These are phyloP conservation scores for Delphinapterus leucas DNA, from an alignment of 2,113 vertebrate genomes.

Conservation along the genomic window DNA sequence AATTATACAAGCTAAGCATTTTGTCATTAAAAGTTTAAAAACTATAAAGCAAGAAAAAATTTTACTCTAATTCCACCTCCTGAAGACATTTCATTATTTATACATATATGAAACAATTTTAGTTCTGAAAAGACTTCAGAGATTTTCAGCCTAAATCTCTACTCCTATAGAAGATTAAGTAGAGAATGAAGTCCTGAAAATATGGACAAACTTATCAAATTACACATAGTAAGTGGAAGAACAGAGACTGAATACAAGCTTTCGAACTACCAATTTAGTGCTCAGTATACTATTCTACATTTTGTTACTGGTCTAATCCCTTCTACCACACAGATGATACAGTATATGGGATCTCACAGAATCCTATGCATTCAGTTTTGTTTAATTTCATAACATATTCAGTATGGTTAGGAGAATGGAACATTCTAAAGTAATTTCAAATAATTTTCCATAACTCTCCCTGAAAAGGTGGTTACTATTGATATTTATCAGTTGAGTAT, in stretches of 20 bases:
- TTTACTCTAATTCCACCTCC: neutral
- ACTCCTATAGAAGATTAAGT: neutral
- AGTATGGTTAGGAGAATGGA: neutral
- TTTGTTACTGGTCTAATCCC: neutral
- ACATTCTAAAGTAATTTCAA: neutral
- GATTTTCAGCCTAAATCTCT: neutral
- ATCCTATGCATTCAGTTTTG: neutral
- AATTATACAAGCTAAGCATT: neutral
- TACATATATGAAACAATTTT: neutral
- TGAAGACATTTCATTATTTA: neutral
- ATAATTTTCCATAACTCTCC: neutral
- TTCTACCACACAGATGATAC: neutral
- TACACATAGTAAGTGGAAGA: neutral
- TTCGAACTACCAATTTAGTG: neutral
- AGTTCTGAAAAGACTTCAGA: neutral
- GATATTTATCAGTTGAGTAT: neutral
- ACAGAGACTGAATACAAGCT: neutral
- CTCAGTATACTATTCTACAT: neutral
- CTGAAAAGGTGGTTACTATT: neutral
- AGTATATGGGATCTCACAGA: neutral
- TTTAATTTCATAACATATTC: neutral
- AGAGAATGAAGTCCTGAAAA: neutral
- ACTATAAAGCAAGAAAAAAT: neutral
- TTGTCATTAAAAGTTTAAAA: slow-evolving; percentile 38
- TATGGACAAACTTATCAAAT: neutral